phyloP scores from a whole-genome alignment of 2,113 vertebrate species.

The Pachycephala philippinensis region DNA sequence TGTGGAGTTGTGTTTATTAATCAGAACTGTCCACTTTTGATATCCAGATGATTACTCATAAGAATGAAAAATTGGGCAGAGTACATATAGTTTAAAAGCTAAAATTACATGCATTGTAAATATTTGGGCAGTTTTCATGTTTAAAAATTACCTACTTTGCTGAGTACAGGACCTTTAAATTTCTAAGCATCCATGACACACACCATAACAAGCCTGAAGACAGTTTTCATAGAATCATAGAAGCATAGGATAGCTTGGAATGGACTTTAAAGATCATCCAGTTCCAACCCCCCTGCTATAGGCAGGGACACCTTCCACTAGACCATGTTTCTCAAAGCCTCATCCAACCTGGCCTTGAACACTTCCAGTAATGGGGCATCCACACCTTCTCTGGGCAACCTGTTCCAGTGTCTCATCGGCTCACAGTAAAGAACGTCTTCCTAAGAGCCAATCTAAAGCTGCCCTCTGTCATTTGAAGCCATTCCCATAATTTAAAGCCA shows the following conservation, averaged over 20 bases:
- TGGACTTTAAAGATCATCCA: background rate
- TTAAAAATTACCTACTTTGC: background rate
- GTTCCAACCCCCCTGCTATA: fast-evolving
- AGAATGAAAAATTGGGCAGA: background rate
- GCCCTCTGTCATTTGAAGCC: background rate
- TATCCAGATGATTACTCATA: background rate
- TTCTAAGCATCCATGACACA: background rate
- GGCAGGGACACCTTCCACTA: background rate
- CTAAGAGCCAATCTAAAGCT: background rate
- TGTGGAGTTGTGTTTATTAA: background rate
- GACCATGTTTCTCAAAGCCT: background rate
- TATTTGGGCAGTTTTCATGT: background rate
- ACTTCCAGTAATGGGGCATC: background rate
- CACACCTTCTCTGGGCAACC: background rate
- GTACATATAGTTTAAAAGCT: background rate
- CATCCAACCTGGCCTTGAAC: background rate
- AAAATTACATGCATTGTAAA: background rate
- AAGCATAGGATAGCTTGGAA: background rate
- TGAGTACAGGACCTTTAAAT: background rate
- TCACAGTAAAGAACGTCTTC: background rate
- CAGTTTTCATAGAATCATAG: background rate
- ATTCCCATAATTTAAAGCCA: background rate
- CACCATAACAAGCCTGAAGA: too few relatives aligned
- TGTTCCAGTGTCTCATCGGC: fast-evolving
- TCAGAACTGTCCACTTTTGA: background rate